Percentiles rank a stretch among this genome's conserved stretches.
These are phyloP conservation scores for Leptothorax acervorum DNA, from an alignment of 2,888 invertebrate genomes.

Conservation along the genomic window DNA sequence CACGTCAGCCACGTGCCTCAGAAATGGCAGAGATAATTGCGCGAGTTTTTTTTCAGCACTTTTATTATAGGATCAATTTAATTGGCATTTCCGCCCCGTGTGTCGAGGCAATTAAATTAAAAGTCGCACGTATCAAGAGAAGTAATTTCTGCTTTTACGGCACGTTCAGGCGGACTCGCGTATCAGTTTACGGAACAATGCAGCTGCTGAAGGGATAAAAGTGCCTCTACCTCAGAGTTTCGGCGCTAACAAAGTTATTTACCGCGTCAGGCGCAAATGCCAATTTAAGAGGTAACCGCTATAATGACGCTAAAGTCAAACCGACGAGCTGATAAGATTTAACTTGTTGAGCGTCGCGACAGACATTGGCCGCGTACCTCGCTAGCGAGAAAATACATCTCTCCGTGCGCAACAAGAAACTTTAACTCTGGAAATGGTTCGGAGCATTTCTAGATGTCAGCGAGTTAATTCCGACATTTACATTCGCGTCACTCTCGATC, in stretches of 20 bases:
- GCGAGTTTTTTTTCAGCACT: slow-evolving; percentile 24
- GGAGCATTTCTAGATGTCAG: slow-evolving; percentile 19
- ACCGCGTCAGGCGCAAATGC: slow-evolving; percentile 42
- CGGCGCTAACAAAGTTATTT: slow-evolving; percentile 45
- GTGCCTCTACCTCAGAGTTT: slow-evolving; percentile 27
- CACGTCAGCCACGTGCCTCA: slow-evolving; percentile 44
- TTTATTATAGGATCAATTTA: slow-evolving; percentile 43
- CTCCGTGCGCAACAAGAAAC: neutral
- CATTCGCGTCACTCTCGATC: slow-evolving; percentile 11
- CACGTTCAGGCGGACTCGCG: slow-evolving; percentile 24
- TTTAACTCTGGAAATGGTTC: slow-evolving; percentile 19
- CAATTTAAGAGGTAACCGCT: slow-evolving; percentile 43
- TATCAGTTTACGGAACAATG: slow-evolving; percentile 52
- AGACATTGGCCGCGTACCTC: slow-evolving; percentile 16
- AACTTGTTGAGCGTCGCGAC: slow-evolving; percentile 45
- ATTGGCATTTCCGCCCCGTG: neutral
- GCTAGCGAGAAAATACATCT: slow-evolving; percentile 20
- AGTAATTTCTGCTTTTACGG: slow-evolving; percentile 48
- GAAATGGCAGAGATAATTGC: slow-evolving; percentile 42
- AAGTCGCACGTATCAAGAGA: slow-evolving; percentile 47
- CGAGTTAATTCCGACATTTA: slow-evolving; percentile 33
- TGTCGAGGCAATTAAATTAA: slow-evolving; percentile 49
- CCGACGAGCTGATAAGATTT: slow-evolving; percentile 43
- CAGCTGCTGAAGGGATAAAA: slow-evolving; percentile 39
- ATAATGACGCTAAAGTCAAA: slow-evolving; percentile 48